Evolutionary conservation across 1,140 invertebrate species (phyloP).

Genomic region (Drosophila littoralis): DNA sequence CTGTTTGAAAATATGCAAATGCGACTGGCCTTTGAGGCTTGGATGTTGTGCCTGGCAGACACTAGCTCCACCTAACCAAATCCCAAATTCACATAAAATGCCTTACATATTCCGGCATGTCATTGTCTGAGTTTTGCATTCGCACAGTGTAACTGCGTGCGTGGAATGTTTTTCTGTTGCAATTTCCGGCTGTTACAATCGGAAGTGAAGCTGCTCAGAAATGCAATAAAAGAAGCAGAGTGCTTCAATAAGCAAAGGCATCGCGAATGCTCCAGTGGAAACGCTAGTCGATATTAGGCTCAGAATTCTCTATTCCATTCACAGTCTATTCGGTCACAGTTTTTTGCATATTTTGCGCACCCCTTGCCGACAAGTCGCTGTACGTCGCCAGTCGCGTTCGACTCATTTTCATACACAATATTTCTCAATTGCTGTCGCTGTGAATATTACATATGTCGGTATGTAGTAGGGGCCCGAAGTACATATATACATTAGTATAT

Average conservation of each 20-base stretch:
- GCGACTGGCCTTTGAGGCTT: constrained; percentile 13
- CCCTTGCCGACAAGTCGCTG: too few relatives aligned
- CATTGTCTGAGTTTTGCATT: constrained; percentile 14
- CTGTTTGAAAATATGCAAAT: constrained; percentile 56
- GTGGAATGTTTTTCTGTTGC: constrained; percentile 60
- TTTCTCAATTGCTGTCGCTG: constrained; percentile 5
- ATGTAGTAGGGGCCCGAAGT: not conserved
- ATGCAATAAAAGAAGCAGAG: constrained; percentile 74
- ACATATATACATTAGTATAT: not conserved
- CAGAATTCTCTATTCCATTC: constrained; percentile 12
- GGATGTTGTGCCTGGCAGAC: not conserved
- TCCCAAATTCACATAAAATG: constrained; percentile 45
- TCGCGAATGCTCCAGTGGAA: constrained; percentile 25
- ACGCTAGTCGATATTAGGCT: constrained; percentile 34
- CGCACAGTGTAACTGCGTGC: not conserved
- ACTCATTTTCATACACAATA: constrained; percentile 31
- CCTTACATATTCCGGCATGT: constrained; percentile 53
- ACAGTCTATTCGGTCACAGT: constrained; percentile 30
- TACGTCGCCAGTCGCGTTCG: constrained; percentile 14
- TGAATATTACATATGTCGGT: constrained; percentile 8
- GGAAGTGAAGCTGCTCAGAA: constrained; percentile 74
- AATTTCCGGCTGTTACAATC: constrained; percentile 72
- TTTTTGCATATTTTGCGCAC: constrained; percentile 6
- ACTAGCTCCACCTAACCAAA: too few relatives aligned
- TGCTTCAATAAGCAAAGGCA: constrained; percentile 60